phyloP scores from a whole-genome alignment of 2,113 vertebrate species.

The Alosa alosa region DNA sequence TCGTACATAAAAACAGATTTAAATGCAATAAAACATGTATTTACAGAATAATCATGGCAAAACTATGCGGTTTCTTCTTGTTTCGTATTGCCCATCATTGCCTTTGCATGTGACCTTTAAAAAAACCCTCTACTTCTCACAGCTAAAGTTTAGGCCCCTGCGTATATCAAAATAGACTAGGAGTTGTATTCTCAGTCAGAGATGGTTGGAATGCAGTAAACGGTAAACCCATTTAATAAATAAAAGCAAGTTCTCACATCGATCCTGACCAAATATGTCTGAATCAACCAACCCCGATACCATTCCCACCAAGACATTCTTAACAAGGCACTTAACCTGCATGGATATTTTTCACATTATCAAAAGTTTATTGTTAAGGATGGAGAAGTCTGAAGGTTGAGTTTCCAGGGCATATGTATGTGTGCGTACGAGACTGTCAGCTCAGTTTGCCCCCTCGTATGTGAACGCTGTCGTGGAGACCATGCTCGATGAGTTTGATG shows the following conservation, averaged over 20 bases:
- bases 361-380: neutral
- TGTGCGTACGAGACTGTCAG: constrained; percentile 54
- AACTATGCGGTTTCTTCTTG: neutral
- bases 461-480: constrained; percentile 85
- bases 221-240: neutral
- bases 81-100: neutral
- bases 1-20: neutral
- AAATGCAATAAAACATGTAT: constrained; percentile 48
- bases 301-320: neutral
- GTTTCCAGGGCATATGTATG: neutral
- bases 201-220: neutral
- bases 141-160: neutral
- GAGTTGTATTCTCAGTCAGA: neutral
- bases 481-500: constrained; percentile 92
- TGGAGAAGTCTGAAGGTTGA: neutral
- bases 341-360: neutral
- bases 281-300: neutral
- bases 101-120: neutral
- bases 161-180: neutral
- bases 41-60: constrained; percentile 51
- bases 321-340: constrained; percentile 5
- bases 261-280: neutral
- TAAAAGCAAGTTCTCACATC: neutral
- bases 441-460: constrained; percentile 84
- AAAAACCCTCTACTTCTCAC: neutral